These are phyloP conservation scores for Ochropleura plecta DNA, from an alignment of 2,888 invertebrate species.

Conservation along the genomic window DNA sequence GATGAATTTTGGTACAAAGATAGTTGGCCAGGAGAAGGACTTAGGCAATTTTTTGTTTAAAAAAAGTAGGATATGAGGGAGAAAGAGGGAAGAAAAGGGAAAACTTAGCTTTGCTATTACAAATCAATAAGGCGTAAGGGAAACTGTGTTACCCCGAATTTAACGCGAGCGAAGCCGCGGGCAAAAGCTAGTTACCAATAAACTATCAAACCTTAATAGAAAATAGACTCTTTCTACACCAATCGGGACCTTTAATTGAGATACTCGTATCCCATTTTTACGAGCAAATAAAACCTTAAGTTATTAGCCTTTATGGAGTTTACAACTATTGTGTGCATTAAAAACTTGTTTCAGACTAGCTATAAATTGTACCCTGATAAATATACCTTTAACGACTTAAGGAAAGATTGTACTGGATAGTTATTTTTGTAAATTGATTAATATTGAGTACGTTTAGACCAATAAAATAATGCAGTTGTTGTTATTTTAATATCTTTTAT, in stretches of 20 bases:
- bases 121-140: too few relatives aligned
- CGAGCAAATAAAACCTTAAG: conserved; percentile 54
- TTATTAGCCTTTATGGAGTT: conserved; percentile 43
- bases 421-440: background rate
- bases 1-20: too few relatives aligned
- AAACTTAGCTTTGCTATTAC: too few relatives aligned
- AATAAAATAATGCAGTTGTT: background rate
- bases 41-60: too few relatives aligned
- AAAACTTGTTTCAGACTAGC: conserved; percentile 45
- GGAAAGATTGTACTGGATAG: conserved; percentile 1
- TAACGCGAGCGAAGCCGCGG: too few relatives aligned
- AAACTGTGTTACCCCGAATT: too few relatives aligned
- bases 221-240: background rate
- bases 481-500: background rate
- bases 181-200: background rate
- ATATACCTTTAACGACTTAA: conserved; percentile 32
- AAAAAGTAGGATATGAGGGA: too few relatives aligned
- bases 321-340: conserved; percentile 55
- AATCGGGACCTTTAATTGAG: conserved; percentile 45
- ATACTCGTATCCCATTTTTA: conserved; percentile 41
- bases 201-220: background rate
- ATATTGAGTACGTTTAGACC: background rate
- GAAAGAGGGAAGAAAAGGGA: too few relatives aligned
- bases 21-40: too few relatives aligned
- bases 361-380: conserved; percentile 43